Conservation (phyloP, 2,797 vertebrate species). For the Bovichtus diacanthus region DNA sequence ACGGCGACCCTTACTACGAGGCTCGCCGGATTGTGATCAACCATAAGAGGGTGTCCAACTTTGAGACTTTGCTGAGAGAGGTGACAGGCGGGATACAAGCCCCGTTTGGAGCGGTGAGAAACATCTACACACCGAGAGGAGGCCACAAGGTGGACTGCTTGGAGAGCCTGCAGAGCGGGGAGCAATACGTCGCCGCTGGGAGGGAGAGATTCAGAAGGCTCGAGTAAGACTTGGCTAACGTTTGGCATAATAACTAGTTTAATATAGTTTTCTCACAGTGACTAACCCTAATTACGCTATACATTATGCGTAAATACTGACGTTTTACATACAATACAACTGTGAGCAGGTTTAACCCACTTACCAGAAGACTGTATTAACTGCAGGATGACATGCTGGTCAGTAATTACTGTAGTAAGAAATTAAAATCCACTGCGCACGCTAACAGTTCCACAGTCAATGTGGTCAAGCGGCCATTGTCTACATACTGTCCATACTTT, state of each 20-base stretch:
- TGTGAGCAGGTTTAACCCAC: neutral
- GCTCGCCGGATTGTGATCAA: conserved; percentile 93
- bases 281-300: neutral
- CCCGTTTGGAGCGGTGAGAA: conserved; percentile 94
- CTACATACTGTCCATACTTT: neutral
- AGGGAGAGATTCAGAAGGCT: conserved; percentile 95
- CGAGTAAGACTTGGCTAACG: conserved; percentile 86
- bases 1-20: conserved; percentile 94
- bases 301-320: neutral
- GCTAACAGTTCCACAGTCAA: neutral
- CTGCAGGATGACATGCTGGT: neutral
- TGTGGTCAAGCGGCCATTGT: neutral
- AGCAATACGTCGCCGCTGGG: conserved; percentile 96
- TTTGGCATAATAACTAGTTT: neutral
- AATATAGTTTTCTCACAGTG: neutral
- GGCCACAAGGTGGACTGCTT: conserved; percentile 91
- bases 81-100: conserved; percentile 93
- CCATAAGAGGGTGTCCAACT: conserved; percentile 91
- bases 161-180: conserved; percentile 91
- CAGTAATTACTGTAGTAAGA: neutral
- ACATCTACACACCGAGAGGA: conserved; percentile 93
- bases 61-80: conserved; percentile 93
- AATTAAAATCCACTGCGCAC: neutral
- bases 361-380: neutral
- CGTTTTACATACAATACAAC: neutral